Evolutionary conservation across 92 coral and sea anemone species (phyloP).

Genomic region (Plumapathes pennacea): DNA sequence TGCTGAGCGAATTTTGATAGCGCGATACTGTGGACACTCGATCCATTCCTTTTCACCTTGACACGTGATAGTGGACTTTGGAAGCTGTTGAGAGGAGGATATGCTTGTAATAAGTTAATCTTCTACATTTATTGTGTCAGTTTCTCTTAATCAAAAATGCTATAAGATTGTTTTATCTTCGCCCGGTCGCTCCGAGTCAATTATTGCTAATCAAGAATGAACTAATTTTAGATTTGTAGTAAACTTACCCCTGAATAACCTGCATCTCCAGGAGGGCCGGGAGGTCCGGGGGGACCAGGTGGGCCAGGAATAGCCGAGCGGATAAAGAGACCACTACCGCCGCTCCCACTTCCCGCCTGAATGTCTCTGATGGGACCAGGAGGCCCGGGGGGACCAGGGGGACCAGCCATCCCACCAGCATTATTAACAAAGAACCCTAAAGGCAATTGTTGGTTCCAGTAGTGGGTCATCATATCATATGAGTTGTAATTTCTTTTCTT

Average conservation of each 20-base stretch:
- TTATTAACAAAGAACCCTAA: constrained; percentile 86
- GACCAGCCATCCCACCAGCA: constrained; percentile 62
- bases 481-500: constrained; percentile 37
- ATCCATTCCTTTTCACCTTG: constrained; percentile 89
- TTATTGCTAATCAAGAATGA: too few relatives aligned
- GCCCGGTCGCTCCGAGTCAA: too few relatives aligned
- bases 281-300: constrained; percentile 84
- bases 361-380: constrained; percentile 46
- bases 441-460: constrained; percentile 75
- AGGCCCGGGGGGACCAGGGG: constrained; percentile 84
- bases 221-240: background rate
- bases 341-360: constrained; percentile 76
- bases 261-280: constrained; percentile 64
- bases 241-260: constrained; percentile 12
- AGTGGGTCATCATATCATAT: constrained; percentile 36
- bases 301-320: constrained; percentile 68
- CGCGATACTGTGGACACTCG: constrained; percentile 78
- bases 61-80: constrained; percentile 72
- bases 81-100: constrained; percentile 32
- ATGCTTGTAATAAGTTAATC: too few relatives aligned
- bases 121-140: too few relatives aligned
- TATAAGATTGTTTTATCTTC: background rate
- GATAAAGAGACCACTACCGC: constrained; percentile 46
- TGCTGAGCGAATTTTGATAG: constrained; percentile 69
- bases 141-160: too few relatives aligned